Conservation (phyloP, 2,888 invertebrate genomes). For the Abscondita cerata region DNA sequence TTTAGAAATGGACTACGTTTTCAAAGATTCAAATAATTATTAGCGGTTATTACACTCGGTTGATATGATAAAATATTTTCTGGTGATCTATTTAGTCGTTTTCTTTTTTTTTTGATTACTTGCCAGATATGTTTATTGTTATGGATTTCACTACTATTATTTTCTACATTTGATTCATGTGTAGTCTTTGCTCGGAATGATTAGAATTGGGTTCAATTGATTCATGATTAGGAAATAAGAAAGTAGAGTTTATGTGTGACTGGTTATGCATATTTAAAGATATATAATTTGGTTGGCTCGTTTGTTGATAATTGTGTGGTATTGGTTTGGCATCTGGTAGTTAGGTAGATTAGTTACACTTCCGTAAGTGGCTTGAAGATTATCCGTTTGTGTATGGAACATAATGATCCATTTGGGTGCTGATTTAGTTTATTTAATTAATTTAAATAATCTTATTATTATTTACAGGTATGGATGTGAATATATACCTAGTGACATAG, state of each 20-base stretch:
- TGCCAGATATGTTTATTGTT: slow-evolving; percentile 7
- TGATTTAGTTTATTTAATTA: slow-evolving; percentile 1
- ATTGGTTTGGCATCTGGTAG: neutral
- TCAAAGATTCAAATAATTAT: slow-evolving; percentile 9
- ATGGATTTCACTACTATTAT: neutral
- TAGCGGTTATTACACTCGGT: neutral
- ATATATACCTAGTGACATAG: too few relatives aligned
- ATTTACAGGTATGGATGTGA: neutral
- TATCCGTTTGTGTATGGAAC: slow-evolving; percentile 11
- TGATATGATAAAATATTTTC: slow-evolving; percentile 10
- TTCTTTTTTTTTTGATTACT: slow-evolving; percentile 10
- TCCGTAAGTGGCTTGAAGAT: slow-evolving; percentile 11
- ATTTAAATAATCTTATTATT: neutral
- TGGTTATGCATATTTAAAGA: too few relatives aligned
- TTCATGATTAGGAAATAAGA: neutral
- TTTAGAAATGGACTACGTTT: too few relatives aligned
- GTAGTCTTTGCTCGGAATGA: neutral
- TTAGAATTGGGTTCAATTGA: neutral
- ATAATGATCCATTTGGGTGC: slow-evolving; percentile 8
- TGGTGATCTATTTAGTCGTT: slow-evolving; percentile 9
- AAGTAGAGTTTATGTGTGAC: neutral
- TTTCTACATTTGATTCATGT: neutral
- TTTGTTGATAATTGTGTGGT: slow-evolving; percentile 4
- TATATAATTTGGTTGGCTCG: too few relatives aligned
- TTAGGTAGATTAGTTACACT: slow-evolving; percentile 7